Percentiles rank a stretch among this genome's conserved stretches.
phyloP scores from a whole-genome alignment of 1,140 invertebrate species.

The Archegozetes longisetosus region DNA sequence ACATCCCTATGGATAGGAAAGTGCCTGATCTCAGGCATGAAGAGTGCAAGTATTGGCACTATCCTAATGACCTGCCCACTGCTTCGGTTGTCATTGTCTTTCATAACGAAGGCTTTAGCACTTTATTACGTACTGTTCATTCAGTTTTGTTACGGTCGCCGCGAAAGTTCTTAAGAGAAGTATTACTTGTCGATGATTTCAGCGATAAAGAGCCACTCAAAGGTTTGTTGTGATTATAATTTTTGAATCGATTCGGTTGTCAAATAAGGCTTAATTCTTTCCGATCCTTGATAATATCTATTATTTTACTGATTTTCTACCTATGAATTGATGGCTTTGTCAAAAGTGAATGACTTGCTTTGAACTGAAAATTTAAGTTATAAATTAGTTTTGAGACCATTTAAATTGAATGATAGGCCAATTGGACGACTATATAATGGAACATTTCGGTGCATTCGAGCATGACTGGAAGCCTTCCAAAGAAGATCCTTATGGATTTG shows the following conservation, averaged over 20 bases:
- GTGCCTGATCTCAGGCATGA: conserved; percentile 55
- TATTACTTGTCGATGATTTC: conserved; percentile 94
- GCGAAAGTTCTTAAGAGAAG: conserved; percentile 72
- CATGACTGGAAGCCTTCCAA: conserved; percentile 1
- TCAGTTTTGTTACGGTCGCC: conserved; percentile 85
- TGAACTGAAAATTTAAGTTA: background rate
- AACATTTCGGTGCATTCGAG: conserved; percentile 23
- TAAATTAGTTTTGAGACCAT: background rate
- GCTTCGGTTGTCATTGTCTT: conserved; percentile 96
- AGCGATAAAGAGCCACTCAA: conserved; percentile 57
- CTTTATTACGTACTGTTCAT: conserved; percentile 88
- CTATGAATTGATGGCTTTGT: too few species aligned
- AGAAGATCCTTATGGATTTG: conserved; percentile 5
- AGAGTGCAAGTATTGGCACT: conserved; percentile 91
- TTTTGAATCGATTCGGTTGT: too few species aligned
- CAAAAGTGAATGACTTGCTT: background rate
- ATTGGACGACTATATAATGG: conserved; percentile 16
- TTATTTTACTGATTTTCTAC: too few species aligned
- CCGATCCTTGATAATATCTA: too few species aligned
- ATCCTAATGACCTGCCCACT: conserved; percentile 67
- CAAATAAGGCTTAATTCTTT: too few species aligned
- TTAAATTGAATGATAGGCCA: background rate
- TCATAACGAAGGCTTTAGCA: conserved; percentile 94
- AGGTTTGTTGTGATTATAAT: background rate
- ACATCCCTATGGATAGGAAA: conserved; percentile 61